These are phyloP conservation scores for Baryphthengus martii DNA, from an alignment of 2,113 vertebrate genomes.

Conservation along the genomic window DNA sequence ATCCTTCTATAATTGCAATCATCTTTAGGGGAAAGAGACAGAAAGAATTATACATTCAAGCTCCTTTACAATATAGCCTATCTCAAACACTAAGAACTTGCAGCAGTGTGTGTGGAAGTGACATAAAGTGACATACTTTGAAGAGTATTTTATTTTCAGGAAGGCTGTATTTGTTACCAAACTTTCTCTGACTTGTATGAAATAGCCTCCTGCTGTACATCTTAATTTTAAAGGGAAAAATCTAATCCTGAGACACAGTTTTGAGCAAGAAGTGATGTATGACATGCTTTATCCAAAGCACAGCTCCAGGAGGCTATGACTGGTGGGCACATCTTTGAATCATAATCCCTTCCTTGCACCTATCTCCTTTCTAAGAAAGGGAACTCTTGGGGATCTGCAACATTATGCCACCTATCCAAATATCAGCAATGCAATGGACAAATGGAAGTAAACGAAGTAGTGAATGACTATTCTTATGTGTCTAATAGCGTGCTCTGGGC, in stretches of 20 bases:
- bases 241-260: neutral
- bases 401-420: neutral
- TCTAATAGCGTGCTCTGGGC: neutral
- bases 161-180: neutral
- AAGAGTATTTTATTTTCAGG: neutral
- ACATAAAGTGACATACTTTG: neutral
- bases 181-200: neutral
- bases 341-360: neutral
- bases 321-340: neutral
- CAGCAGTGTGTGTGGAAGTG: neutral
- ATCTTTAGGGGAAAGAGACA: neutral
- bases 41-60: neutral
- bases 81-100: neutral
- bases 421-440: neutral
- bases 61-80: neutral
- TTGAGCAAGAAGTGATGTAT: neutral
- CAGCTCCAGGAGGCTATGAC: neutral
- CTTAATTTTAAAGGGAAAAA: neutral
- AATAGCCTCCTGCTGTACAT: neutral
- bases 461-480: neutral
- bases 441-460: neutral
- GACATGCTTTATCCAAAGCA: neutral
- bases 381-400: neutral
- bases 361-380: neutral
- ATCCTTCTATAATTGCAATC: neutral